Evolutionary conservation across 1,140 invertebrate species (phyloP), one percentile per base, ranked within the genome.

Genomic region (Belonocnema kinseyi): DNA sequence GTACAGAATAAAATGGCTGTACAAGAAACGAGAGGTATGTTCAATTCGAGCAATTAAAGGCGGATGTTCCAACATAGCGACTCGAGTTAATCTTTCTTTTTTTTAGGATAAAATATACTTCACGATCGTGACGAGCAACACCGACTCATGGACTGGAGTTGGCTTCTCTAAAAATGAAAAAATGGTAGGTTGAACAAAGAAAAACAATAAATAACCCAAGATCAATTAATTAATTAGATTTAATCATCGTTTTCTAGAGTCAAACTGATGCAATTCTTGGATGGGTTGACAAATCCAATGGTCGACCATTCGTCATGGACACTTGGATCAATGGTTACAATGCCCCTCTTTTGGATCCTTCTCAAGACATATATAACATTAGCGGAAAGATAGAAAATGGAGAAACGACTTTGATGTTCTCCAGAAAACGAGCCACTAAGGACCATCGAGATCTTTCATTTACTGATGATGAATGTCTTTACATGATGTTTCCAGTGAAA

Each of bases 81-180:
- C 33, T 46, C 7, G 40, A 46, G 40, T 46, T 46, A 46, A 46
- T 46, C 40, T 46, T 46, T 6, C 51, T 61, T 73, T 61, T 75
- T 75, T 83, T 10, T 93, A 94, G 83, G 97, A 98, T 87, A 93
- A 95, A 26, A 95, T 99, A 71, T 93, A 93, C 33, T 99, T 99
- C 90, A 96, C 95, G 3, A 95, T 99, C n/a, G 93, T 94, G 17
- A 98, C 97, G 0, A 95, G 93, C 13, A 92, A 97, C 78, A 94
- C 93, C 0, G 94, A 97, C 77, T 93, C 94, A 14, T 99, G 98
- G 98, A 98, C 97, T 3, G 98, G 98, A 3, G 97, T 99, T 80
- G 98, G 96, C 14, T 98, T 99, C 90, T 97, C 97, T 46, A 93
- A 97, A 74, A 95, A 97, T 85, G 94, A 94, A 77, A 95, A 94